Base-by-base conservation (phyloP, 2,888 invertebrate species). In the Drosophila greeni region DNA sequence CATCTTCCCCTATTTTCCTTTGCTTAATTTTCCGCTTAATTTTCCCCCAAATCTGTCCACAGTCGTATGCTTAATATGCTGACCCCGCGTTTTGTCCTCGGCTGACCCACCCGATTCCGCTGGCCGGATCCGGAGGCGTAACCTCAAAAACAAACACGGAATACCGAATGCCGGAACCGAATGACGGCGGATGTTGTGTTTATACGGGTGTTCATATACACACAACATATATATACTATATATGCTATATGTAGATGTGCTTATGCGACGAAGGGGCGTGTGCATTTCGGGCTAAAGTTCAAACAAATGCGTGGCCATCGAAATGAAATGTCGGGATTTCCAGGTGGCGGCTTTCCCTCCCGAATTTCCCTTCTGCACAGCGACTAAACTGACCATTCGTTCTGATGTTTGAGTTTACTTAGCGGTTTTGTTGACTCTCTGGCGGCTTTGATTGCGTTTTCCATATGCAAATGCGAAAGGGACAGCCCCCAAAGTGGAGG, bases 371-470 rank as follows among this genome's bases (percentile, higher is more conserved):
- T 5, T 26, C n/a, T 47, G n/a, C n/a, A n/a, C 31, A 31, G 31
- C 20, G 9, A 23, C 49, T 61, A 52, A 52, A 52, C 62, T 20
- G 20, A 20, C 42, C 24, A 24, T 42, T 42, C 42, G 5, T 42
- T 70, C 51, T 75, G n/a, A n/a, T n/a, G 79, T 74, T 78, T 77
- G 68, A 62, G 67, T 73, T 73, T 61, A 69, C 61, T 68, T 72
- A 66, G 66, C 64, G 56, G 54, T 39, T 68, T 52, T 75, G 73
- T 74, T 70, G 66, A 72, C 64, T 61, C 40, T 74, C 70, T 64
- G 53, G 51, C 80, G 75, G 75, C 75, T 84, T 72, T 73, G 82
- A 79, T 85, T 85, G 81, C 76, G 81, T 82, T 84, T 81, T 62
- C 62, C 80, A 76, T 84, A 85, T 85, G 85, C 84, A 85, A 85